A percentile compares a stretch with the other conserved stretches of the same genome.
Conservation (phyloP, 2,797 vertebrate genomes). For the Pangasius krempfi region DNA sequence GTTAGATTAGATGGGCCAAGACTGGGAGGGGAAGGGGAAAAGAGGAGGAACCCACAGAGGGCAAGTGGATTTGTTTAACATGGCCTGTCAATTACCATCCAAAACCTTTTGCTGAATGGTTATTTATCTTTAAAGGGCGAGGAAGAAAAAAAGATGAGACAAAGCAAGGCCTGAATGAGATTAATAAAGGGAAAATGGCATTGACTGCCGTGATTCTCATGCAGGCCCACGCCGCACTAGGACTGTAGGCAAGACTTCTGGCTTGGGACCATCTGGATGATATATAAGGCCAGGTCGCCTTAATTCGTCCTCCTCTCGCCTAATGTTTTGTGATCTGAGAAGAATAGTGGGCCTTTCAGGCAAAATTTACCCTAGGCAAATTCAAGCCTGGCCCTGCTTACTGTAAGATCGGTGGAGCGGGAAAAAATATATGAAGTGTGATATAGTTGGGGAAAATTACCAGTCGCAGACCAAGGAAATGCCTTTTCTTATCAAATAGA, state of each 20-base stretch:
- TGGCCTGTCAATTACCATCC: slow-evolving; percentile 84
- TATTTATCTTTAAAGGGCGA: slow-evolving; percentile 65
- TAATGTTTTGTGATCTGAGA: slow-evolving; percentile 34
- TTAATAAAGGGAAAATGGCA: slow-evolving; percentile 72
- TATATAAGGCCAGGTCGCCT: slow-evolving; percentile 22
- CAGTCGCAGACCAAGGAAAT: slow-evolving; percentile 19
- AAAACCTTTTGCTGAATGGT: slow-evolving; percentile 78
- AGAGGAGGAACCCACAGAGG: slow-evolving; percentile 67
- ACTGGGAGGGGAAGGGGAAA: slow-evolving; percentile 49
- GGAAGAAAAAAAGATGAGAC: slow-evolving; percentile 47
- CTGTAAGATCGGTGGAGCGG: slow-evolving; percentile 5
- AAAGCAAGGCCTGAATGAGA: slow-evolving; percentile 74
- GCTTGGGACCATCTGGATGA: slow-evolving; percentile 36
- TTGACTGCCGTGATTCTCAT: slow-evolving; percentile 60
- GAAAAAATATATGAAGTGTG: slow-evolving; percentile 12
- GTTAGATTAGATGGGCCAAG: slow-evolving; percentile 80
- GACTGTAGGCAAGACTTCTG: slow-evolving; percentile 26
- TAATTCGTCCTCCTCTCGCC: slow-evolving; percentile 17
- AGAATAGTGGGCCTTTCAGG: slow-evolving; percentile 22
- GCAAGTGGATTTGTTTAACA: slow-evolving; percentile 85
- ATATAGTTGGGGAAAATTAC: slow-evolving; percentile 25
- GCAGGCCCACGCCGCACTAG: slow-evolving; percentile 17
- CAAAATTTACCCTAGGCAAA: neutral
- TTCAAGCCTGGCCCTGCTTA: neutral
- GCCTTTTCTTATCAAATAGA: slow-evolving; percentile 30